Base-by-base conservation (phyloP, 2,797 vertebrate species). In the Aeoliscus strigatus region DNA sequence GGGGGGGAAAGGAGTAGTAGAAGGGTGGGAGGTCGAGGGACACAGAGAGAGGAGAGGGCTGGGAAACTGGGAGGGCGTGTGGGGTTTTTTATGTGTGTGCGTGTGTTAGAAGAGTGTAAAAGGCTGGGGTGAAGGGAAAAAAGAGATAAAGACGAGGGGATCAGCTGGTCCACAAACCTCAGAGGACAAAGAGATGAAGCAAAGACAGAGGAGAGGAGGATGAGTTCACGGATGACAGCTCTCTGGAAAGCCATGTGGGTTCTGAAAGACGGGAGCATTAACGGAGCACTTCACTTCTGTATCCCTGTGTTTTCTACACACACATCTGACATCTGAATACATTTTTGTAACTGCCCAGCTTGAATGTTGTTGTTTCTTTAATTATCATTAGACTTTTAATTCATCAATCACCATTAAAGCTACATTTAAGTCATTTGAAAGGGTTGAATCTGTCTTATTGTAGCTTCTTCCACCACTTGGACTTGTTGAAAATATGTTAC, bases 81-180 rank as follows among this genome's bases (percentile, higher is more conserved):
- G 32, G 43, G 45, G 21, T 42, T 27, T 27, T 32, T 32, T 21
- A 9, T 57, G 11, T 41, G 25, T 38, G 48, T 34, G 54, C 60
- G 29, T 10, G 6, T 48, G 49, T 44, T 42, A 26, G 32, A 51
- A 44, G 46, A 46, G 39, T 32, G 30, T 48, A 15, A 61, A 36
- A 40, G 51, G 31, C 45, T 23, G 30, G 16, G 14, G 16, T 1
- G 9, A 14, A 39, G 28, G 14, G 23, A 40, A 32, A 17, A 38
- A 37, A 39, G n/a, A 21, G 43, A 48, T 33, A 45, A 70, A 66
- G 51, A 71, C 61, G 60, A 35, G 46, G 59, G 48, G 43, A 77
- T 77, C 76, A 75, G 78, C 73, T 78, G 61, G 60, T 69, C 32
- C 40, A 34, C 30, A 48, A 64, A 74, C 45, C 54, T 58, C 38